Evolutionary conservation across 1,140 invertebrate species (phyloP), one percentile per base, ranked within the genome.

Genomic region (Monomorium pharaonis): DNA sequence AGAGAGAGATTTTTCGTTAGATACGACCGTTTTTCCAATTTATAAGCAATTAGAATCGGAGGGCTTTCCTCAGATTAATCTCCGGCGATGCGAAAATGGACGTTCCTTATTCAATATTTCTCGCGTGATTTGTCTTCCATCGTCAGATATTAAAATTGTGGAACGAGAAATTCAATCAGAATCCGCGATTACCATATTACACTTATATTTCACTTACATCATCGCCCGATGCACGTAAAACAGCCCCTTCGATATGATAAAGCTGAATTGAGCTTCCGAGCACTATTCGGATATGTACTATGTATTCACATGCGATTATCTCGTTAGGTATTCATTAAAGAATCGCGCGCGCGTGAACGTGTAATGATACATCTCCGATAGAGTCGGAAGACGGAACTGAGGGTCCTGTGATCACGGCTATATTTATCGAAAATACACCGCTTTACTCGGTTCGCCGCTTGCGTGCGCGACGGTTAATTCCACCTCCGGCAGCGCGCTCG

Each of bases 291-390:
- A 60, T 51, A 78, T 7, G 7, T 18, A 27, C 37, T n/a, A 18
- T 54, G 14, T 24, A 27, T 78, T 78, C 60, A 30, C 37, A 37
- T 10, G n/a, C 14, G 78, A 83, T 83, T 83, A 83, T 83, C 78
- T 83, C 78, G 67, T 83, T 83, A 83, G 78, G 14, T 83, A 83
- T 83, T 74, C 67, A 83, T 83, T 80, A 74, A 72, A 83, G 54
- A 83, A 24, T 37, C 37, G 14, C 27, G 14, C 58, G 58, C 30
- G 51, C 33, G 27, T n/a, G n/a, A 21, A 37, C 24, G 62, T 16
- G 37, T 63, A 63, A 33, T 56, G 47, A 24, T 72, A n/a, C 51
- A 18, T 70, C 51, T 44, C 37, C 37, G 27, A 37, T 18, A 83
- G 70, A 74, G 27, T 74, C 67, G 78, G 24, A 47, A 83, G 65